Evolutionary conservation across 2,888 invertebrate genomes (phyloP).

Genomic region (Spilarctia lutea): DNA sequence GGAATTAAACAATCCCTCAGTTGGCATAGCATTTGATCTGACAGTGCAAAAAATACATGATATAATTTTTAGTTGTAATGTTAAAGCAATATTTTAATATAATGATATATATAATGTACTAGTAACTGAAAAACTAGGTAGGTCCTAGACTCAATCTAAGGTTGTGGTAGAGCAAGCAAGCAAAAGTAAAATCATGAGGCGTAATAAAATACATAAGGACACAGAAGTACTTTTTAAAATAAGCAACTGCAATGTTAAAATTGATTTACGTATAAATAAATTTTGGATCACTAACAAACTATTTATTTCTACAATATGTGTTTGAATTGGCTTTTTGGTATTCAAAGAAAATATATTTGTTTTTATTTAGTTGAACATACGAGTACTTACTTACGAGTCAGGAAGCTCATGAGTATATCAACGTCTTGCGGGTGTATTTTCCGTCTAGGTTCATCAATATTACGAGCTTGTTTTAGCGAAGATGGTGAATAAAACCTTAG

Average conservation of each 20-base stretch:
- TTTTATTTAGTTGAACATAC: not conserved
- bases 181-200: too few relatives aligned
- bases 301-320: not conserved
- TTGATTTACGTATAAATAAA: not conserved
- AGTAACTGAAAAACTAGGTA: too few relatives aligned
- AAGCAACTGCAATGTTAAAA: too few relatives aligned
- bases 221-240: too few relatives aligned
- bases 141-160: too few relatives aligned
- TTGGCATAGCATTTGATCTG: constrained; percentile 50
- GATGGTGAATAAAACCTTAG: constrained; percentile 55
- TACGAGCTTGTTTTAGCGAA: constrained; percentile 58
- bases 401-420: constrained; percentile 67
- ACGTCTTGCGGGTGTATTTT: constrained; percentile 76
- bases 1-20: constrained; percentile 48
- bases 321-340: not conserved
- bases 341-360: too few relatives aligned
- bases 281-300: not conserved
- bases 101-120: too few relatives aligned
- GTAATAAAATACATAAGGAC: too few relatives aligned
- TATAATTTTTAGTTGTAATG: not conserved
- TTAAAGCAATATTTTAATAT: not conserved
- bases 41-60: constrained; percentile 16
- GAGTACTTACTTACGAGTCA: constrained; percentile 67
- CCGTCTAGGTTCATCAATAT: constrained; percentile 51
- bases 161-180: too few relatives aligned